Evolutionary conservation across 2,888 invertebrate genomes (phyloP).

Genomic region (Bombylius major): DNA sequence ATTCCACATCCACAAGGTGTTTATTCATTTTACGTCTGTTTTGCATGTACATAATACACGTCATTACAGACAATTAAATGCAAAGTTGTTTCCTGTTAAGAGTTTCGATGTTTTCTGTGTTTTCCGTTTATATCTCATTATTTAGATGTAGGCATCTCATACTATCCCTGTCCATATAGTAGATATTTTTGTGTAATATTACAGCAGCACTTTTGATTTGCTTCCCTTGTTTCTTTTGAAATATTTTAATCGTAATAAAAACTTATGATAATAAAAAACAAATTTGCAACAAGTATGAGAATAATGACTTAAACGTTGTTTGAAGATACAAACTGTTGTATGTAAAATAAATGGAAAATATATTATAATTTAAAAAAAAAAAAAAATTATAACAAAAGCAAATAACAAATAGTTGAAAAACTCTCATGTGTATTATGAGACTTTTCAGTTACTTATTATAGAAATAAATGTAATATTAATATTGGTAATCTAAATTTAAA

Average conservation of each 20-base stretch:
- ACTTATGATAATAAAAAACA: background rate
- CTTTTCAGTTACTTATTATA: too few relatives aligned
- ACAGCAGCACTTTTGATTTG: slow-evolving; percentile 3
- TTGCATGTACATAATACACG: slow-evolving; percentile 36
- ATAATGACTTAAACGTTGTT: too few relatives aligned
- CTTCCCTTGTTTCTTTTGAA: slow-evolving; percentile 6
- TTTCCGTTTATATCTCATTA: slow-evolving; percentile 10
- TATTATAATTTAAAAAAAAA: too few relatives aligned
- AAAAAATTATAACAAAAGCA: too few relatives aligned
- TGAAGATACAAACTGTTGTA: too few relatives aligned
- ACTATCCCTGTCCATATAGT: background rate
- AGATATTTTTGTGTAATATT: too few relatives aligned
- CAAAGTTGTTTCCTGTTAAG: slow-evolving; percentile 38
- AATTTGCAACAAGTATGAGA: background rate
- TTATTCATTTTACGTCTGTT: slow-evolving; percentile 22
- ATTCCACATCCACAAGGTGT: too few relatives aligned
- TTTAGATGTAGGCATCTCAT: background rate
- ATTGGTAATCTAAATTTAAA: too few relatives aligned
- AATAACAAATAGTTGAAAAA: too few relatives aligned
- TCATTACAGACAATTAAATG: slow-evolving; percentile 39
- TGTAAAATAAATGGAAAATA: too few relatives aligned
- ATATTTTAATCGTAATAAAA: slow-evolving; percentile 9
- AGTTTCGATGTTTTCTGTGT: slow-evolving; percentile 14
- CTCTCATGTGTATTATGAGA: too few relatives aligned
- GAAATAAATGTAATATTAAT: too few relatives aligned